Percentiles rank a stretch among this genome's conserved stretches.
Conservation (phyloP, 2,797 vertebrate genomes). For the Chrosomus eos region DNA sequence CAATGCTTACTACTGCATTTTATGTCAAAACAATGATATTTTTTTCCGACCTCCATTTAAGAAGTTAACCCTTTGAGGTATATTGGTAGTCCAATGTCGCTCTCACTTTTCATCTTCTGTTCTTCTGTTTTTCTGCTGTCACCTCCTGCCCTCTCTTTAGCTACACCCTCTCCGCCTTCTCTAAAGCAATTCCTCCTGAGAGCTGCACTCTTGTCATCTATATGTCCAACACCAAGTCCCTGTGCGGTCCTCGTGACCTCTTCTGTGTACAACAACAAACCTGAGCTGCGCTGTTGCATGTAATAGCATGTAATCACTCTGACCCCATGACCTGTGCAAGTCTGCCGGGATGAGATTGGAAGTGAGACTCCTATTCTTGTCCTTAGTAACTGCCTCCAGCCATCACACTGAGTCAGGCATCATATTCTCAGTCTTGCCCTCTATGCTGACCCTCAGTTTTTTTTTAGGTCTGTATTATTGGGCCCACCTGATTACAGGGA, state of each 20-base stretch:
- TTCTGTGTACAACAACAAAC: conserved; percentile 60
- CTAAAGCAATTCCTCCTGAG: conserved; percentile 56
- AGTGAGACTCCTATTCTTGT: conserved; percentile 1
- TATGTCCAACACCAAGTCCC: conserved; percentile 38
- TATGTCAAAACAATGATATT: conserved; percentile 15
- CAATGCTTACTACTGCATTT: not conserved
- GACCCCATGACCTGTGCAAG: conserved; percentile 56
- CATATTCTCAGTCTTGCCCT: conserved; percentile 14
- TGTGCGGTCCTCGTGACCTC: conserved; percentile 55
- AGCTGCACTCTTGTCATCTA: conserved; percentile 65
- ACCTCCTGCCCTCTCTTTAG: conserved; percentile 15
- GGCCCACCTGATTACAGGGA: not conserved
- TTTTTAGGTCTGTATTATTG: conserved; percentile 3
- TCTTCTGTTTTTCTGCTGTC: conserved; percentile 1
- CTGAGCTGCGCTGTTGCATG: conserved; percentile 52
- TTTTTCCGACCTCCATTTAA: conserved; percentile 3
- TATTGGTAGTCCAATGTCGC: not conserved
- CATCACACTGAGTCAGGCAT: conserved; percentile 15
- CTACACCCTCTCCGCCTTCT: conserved; percentile 18
- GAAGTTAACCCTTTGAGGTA: conserved; percentile 1
- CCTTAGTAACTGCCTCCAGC: conserved; percentile 6
- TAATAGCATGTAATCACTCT: conserved; percentile 62
- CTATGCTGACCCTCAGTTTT: not conserved
- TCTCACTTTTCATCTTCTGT: conserved; percentile 1
- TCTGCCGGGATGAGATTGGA: conserved; percentile 13